phyloP scores from a whole-genome alignment of 92 coral and sea anemone species.

The Parazoanthus darwini region DNA sequence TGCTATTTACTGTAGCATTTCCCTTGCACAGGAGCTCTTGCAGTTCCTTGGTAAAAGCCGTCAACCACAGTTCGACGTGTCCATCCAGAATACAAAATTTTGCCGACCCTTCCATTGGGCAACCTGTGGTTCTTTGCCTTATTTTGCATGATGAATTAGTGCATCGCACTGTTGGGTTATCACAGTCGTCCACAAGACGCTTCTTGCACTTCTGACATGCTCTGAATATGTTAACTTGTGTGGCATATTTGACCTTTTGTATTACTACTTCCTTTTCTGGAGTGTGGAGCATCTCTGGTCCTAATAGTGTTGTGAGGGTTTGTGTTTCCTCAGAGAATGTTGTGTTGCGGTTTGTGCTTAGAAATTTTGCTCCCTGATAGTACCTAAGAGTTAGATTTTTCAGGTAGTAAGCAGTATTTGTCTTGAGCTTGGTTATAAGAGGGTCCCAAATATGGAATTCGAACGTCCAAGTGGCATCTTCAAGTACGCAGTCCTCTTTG shows the following conservation, averaged over 20 bases:
- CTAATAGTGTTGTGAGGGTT: constrained; percentile 27
- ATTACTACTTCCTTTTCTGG: constrained; percentile 33
- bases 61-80: constrained; percentile 9
- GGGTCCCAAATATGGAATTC: constrained; percentile 45
- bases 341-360: constrained; percentile 39
- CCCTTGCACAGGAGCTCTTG: constrained; percentile 20
- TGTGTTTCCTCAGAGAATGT: constrained; percentile 37
- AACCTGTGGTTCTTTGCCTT: constrained; percentile 18
- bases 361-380: constrained; percentile 31
- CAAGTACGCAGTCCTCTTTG: too few relatives aligned
- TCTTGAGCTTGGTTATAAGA: constrained; percentile 21
- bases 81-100: constrained; percentile 23
- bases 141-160: neutral
- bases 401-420: constrained; percentile 38
- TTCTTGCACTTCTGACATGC: neutral
- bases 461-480: constrained; percentile 26
- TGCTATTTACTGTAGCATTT: constrained; percentile 9
- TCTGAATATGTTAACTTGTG: too few relatives aligned
- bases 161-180: neutral
- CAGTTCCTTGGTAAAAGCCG: constrained; percentile 33
- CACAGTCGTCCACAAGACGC: constrained; percentile 18
- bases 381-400: constrained; percentile 35
- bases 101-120: constrained; percentile 43
- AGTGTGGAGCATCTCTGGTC: constrained; percentile 27
- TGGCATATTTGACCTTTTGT: constrained; percentile 30